phyloP scores from a whole-genome alignment of 1,140 invertebrate genomes.

The Asobara japonica region DNA sequence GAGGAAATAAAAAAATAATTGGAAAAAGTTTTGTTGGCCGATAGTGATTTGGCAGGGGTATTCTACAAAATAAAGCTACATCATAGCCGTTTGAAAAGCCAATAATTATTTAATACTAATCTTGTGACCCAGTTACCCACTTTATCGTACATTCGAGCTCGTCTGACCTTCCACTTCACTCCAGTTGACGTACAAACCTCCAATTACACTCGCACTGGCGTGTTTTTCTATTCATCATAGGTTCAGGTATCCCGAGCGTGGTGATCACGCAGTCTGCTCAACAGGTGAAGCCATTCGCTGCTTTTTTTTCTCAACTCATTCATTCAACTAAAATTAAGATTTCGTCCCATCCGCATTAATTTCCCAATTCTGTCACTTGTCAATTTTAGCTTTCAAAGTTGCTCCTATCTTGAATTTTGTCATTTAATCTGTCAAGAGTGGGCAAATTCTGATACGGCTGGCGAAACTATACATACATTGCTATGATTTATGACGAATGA shows the following conservation, averaged over 20 bases:
- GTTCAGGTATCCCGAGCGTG: not conserved
- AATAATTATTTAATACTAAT: not conserved
- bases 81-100: not conserved
- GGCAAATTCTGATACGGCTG: too few species aligned
- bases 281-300: not conserved
- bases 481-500: too few species aligned
- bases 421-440: too few species aligned
- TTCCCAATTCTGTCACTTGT: constrained; percentile 50
- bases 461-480: too few species aligned
- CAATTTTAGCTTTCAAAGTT: constrained; percentile 13
- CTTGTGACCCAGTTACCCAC: constrained; percentile 7
- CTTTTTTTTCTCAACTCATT: not conserved
- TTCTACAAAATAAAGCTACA: too few species aligned
- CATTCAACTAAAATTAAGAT: not conserved
- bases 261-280: not conserved
- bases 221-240: not conserved
- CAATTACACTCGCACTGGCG: not conserved
- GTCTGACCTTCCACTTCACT: constrained; percentile 13
- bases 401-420: not conserved
- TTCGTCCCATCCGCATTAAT: constrained; percentile 39
- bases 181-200: constrained; percentile 2
- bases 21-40: too few species aligned
- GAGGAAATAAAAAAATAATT: too few species aligned
- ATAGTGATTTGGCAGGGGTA: too few species aligned
- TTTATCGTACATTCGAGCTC: not conserved